Evolutionary conservation across 2,797 vertebrate genomes (phyloP), one percentile per base, ranked within the genome.

Genomic region (Prionace glauca): DNA sequence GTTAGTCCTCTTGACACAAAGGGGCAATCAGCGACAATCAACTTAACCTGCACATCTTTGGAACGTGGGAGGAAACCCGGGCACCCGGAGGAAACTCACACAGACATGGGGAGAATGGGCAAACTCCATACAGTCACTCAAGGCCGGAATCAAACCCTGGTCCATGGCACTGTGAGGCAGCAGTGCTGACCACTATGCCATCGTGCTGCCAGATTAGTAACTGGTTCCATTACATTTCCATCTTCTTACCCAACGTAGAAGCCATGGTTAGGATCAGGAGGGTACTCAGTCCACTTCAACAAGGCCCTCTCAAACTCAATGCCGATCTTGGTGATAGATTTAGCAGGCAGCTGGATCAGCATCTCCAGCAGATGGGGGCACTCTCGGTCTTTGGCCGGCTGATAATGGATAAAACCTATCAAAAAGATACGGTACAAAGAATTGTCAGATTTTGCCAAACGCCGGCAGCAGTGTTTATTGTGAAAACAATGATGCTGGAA

Each of bases 251-350:
- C 98, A 0, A 99, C 98, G 0, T 99, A 99, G 97, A 99, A 99
- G 96, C 99, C 99, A 0, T 99, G 99, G 96, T 99, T 99, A 20
- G 99, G 99, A 96, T 99, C 99, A 0, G 99, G 99, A 0, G 99
- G 98, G 96, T 99, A 99, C 96, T 99, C 99, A 0, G 99, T 99
- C 99, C 99, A 99, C 97, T 99, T 99, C 92, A 99, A 96, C 96
- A 99, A 97, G 0, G 99, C 99, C 95, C 99, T 98, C 97, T 99
- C 99, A 97, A 99, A 99, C 97, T 99, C 98, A 96, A 99, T 98
- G 0, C 98, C 99, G 95, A 99, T 98, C 97, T 99, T 99, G 1
- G 99, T 99, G 97, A 98, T 97, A 0, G 99, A 99, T 97, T 98
- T 99, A 95, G 99, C 98, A 1, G 99, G 99, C 96, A 99, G 97